Conservation (phyloP, 2,113 vertebrate genomes). For the Ochotona curzoniae region DNA sequence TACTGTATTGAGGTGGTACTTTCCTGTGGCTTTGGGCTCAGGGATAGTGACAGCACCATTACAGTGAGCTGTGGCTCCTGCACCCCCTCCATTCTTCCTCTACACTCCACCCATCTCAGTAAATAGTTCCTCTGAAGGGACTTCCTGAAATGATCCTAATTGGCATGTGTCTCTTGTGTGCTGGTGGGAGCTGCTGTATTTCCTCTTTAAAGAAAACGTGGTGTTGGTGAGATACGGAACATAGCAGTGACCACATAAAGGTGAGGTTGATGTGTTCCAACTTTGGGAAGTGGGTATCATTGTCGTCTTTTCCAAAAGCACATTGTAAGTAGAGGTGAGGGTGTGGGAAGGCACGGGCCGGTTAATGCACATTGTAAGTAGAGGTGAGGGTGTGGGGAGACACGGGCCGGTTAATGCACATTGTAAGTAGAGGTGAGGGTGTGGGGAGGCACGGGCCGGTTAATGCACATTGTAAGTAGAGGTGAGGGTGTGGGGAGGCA, state of each 20-base stretch:
- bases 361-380: not conserved
- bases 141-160: not conserved
- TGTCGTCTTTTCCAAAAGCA: not conserved
- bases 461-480: not conserved
- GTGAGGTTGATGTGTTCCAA: not conserved
- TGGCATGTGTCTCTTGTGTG: not conserved
- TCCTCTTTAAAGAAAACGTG: not conserved
- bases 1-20: not conserved
- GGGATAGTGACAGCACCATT: accelerated
- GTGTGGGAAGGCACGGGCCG: not conserved
- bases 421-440: not conserved
- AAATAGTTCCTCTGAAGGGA: not conserved
- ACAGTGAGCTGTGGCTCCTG: too few species aligned
- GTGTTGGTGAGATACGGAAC: not conserved
- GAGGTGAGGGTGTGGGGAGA: not conserved
- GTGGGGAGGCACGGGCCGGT: not conserved
- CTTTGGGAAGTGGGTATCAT: not conserved
- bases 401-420: too few species aligned
- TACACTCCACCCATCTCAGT: accelerated
- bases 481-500: not conserved
- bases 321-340: not conserved
- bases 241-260: not conserved
- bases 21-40: not conserved
- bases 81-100: not conserved
- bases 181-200: not conserved